A percentile compares a stretch with the other conserved stretches of the same genome.
phyloP scores from a whole-genome alignment of 2,888 invertebrate species.

The Globia sparganii region DNA sequence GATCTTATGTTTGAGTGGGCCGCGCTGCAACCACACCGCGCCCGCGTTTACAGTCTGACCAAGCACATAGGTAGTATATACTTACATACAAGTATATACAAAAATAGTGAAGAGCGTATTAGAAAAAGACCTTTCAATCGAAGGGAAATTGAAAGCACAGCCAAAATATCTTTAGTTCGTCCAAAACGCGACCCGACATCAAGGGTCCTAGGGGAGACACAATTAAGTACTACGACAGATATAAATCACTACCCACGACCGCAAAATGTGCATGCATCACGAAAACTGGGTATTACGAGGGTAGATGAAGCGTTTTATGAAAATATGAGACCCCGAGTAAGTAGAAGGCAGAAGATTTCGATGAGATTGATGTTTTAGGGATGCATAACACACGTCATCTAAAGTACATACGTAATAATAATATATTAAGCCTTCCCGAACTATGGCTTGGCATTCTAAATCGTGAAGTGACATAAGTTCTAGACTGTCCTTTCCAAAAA shows the following conservation, averaged over 20 bases:
- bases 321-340: constrained; percentile 24
- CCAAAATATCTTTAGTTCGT: constrained; percentile 49
- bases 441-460: not conserved
- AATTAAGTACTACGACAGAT: constrained; percentile 56
- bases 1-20: no score
- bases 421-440: not conserved
- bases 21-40: no score
- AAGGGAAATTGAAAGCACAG: constrained; percentile 54
- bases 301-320: constrained; percentile 47
- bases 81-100: not conserved
- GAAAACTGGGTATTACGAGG: constrained; percentile 54
- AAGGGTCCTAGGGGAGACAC: constrained; percentile 45
- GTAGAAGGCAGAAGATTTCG: not conserved
- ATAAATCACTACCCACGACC: constrained; percentile 59
- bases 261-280: constrained; percentile 62
- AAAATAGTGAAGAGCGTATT: constrained; percentile 38
- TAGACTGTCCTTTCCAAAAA: not conserved
- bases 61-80: not conserved
- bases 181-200: constrained; percentile 44
- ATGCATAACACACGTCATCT: no score
- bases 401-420: not conserved
- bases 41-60: no score
- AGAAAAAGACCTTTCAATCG: constrained; percentile 53
- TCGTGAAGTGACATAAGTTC: not conserved
- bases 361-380: constrained; percentile 11